These are phyloP conservation scores for Grus americana DNA, from an alignment of 2,113 vertebrate genomes.

Conservation along the genomic window DNA sequence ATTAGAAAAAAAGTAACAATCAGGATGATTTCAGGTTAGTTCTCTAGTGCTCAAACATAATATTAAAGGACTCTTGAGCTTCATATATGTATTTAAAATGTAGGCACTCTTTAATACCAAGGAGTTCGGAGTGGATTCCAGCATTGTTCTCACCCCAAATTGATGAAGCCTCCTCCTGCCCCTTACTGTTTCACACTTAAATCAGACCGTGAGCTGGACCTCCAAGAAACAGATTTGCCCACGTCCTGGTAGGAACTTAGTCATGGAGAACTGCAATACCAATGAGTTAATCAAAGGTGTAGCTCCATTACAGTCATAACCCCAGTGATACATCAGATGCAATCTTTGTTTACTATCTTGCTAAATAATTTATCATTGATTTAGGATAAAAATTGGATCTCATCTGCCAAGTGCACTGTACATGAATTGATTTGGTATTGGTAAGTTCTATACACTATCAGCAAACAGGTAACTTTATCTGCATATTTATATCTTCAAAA, in stretches of 20 bases:
- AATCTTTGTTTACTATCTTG: background rate
- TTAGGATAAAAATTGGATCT: conserved; percentile 2
- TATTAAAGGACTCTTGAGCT: background rate
- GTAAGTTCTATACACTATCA: background rate
- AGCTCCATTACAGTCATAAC: background rate
- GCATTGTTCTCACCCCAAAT: background rate
- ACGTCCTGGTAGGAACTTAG: background rate
- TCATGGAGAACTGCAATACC: background rate
- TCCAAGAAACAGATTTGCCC: background rate
- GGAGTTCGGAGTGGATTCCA: background rate
- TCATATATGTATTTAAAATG: background rate
- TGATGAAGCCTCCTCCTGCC: background rate
- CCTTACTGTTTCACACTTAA: background rate
- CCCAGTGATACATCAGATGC: background rate
- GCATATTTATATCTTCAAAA: background rate
- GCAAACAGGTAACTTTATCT: background rate
- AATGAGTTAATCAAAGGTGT: background rate
- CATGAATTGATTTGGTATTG: background rate
- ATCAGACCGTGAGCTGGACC: background rate
- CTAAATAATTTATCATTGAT: conserved; percentile 29
- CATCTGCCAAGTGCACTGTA: background rate
- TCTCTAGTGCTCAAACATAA: background rate
- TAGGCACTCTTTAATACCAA: background rate
- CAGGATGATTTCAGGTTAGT: background rate
- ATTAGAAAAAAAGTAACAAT: background rate